These are phyloP conservation scores for Vidua macroura DNA, from an alignment of 2,113 vertebrate species.

Conservation along the genomic window DNA sequence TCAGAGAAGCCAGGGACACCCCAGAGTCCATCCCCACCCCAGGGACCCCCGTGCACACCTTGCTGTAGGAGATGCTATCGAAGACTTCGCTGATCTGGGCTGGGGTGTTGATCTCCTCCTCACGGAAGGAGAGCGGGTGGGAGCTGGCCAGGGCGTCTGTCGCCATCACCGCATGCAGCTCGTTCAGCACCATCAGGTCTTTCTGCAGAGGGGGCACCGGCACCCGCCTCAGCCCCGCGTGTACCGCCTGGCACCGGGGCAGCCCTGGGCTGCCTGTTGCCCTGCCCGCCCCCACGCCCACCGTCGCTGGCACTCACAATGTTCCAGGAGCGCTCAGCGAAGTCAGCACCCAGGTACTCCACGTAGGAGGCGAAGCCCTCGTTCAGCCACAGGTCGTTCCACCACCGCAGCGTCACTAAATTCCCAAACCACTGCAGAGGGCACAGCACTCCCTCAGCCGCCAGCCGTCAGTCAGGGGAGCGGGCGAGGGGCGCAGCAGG, in stretches of 20 bases:
- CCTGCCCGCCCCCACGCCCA: rapidly evolving
- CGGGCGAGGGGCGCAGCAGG: rapidly evolving
- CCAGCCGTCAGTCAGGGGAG: rapidly evolving
- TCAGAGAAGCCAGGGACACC: background rate
- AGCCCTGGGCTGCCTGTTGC: rapidly evolving
- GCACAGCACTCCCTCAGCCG: rapidly evolving
- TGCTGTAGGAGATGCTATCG: conserved; percentile 89
- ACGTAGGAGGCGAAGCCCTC: conserved; percentile 91
- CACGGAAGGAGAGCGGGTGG: conserved; percentile 82
- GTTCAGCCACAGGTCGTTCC: conserved; percentile 93
- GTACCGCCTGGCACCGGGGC: rapidly evolving
- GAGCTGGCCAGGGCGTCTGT: conserved; percentile 86
- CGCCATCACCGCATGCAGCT: conserved; percentile 81
- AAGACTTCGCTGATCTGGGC: conserved; percentile 90
- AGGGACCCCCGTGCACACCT: conserved; percentile 65
- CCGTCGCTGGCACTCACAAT: conserved; percentile 72
- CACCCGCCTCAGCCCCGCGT: rapidly evolving
- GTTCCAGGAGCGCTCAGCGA: conserved; percentile 70
- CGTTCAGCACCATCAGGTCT: conserved; percentile 81
- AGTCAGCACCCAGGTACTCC: conserved; percentile 81
- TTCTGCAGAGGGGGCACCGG: conserved; percentile 64
- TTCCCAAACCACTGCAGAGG: conserved; percentile 89
- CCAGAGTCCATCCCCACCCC: background rate
- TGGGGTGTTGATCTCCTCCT: conserved; percentile 80
- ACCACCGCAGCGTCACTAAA: conserved; percentile 88